Evolutionary conservation across 2,888 invertebrate genomes (phyloP).

Genomic region (Scaptomyza polygonia): DNA sequence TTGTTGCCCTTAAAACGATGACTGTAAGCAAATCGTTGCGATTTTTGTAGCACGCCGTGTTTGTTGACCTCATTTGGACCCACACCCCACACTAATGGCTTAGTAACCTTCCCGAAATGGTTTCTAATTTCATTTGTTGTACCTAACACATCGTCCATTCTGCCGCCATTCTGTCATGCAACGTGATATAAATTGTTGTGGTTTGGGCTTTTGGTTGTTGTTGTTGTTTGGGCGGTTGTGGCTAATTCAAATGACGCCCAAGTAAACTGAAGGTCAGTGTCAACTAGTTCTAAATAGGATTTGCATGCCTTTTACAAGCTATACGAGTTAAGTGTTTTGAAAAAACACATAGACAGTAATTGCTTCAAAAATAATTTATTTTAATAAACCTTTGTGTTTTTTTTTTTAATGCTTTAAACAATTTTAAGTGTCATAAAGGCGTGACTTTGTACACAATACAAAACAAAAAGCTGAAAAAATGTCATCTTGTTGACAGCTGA

Average conservation of each 20-base stretch:
- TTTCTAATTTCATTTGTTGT: slow-evolving; percentile 12
- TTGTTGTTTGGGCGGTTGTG: slow-evolving; percentile 17
- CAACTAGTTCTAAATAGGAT: slow-evolving; percentile 1
- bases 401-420: neutral
- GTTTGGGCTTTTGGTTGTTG: slow-evolving; percentile 11
- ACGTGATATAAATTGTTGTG: neutral
- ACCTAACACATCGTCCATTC: slow-evolving; percentile 16
- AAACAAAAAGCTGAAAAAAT: neutral
- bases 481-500: neutral
- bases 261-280: slow-evolving; percentile 49
- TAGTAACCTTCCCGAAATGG: neutral
- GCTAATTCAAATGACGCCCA: slow-evolving; percentile 61
- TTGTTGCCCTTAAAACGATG: slow-evolving; percentile 31
- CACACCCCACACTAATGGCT: slow-evolving; percentile 38
- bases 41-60: slow-evolving; percentile 40
- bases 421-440: neutral
- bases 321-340: neutral
- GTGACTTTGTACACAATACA: neutral
- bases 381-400: neutral
- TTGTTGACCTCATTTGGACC: slow-evolving; percentile 64
- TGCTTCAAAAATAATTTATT: neutral
- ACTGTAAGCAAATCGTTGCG: slow-evolving; percentile 26
- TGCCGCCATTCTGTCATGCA: slow-evolving; percentile 33
- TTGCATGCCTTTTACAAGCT: neutral
- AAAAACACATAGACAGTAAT: too few species aligned